Conservation (phyloP, 2,888 invertebrate species). For the Platycnemis pennipes region DNA sequence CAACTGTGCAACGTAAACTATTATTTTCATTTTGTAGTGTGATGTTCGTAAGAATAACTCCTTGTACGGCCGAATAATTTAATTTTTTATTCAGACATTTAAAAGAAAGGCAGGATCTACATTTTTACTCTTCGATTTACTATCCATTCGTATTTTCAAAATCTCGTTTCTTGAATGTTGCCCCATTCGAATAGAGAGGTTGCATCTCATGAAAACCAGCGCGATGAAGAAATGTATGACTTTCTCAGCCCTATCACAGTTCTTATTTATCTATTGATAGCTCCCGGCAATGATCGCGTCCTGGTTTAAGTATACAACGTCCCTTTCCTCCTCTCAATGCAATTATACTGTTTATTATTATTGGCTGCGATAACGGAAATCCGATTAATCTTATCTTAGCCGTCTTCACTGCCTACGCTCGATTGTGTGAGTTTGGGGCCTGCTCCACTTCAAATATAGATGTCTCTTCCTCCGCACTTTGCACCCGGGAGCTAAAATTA, state of each 20-base stretch:
- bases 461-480: background rate
- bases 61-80: too few relatives aligned
- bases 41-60: too few relatives aligned
- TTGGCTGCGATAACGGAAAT: background rate
- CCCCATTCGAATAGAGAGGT: too few relatives aligned
- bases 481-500: background rate
- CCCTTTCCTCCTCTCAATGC: background rate
- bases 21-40: too few relatives aligned
- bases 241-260: background rate
- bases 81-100: too few relatives aligned
- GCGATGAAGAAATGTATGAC: too few relatives aligned
- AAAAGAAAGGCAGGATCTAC: too few relatives aligned
- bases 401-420: background rate
- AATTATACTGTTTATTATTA: background rate
- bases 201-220: too few relatives aligned
- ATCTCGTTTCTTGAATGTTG: too few relatives aligned
- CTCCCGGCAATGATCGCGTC: background rate
- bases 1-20: too few relatives aligned
- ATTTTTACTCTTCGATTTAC: too few relatives aligned
- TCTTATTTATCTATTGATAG: background rate
- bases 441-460: background rate
- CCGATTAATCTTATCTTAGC: background rate
- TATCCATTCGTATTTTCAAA: too few relatives aligned
- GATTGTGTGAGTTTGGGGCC: background rate
- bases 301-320: background rate